Conservation (phyloP, 23 tunicate genomes). For the Aplidium turbinatum region DNA sequence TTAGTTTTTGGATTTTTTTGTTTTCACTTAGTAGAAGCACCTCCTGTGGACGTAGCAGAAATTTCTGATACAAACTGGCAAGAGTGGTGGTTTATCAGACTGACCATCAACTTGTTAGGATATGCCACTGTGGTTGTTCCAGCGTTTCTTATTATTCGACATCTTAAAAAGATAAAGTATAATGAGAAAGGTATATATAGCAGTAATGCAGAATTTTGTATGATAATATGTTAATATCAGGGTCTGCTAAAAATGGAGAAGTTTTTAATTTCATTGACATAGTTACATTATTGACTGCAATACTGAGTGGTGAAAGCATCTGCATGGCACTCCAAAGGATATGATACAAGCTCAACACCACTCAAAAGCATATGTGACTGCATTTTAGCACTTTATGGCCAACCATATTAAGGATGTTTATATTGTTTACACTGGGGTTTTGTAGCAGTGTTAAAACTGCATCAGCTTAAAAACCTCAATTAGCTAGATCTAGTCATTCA, state of each 20-base stretch:
- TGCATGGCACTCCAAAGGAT: no score
- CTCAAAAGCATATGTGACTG: no score
- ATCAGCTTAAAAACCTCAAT: no score
- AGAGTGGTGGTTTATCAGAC: conserved; percentile 52
- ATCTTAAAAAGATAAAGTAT: conserved; percentile 66
- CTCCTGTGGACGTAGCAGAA: background rate
- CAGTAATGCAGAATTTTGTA: background rate
- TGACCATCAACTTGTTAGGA: conserved; percentile 62
- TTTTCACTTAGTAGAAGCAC: background rate
- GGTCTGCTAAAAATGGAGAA: no score
- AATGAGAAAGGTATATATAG: conserved; percentile 71
- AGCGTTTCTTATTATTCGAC: conserved; percentile 50
- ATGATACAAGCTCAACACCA: no score
- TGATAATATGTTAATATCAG: no score
- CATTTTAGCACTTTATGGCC: no score
- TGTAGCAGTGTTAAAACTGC: no score
- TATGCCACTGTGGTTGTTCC: conserved; percentile 80
- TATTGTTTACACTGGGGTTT: no score
- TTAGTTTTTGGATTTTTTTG: background rate
- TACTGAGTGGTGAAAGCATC: no score
- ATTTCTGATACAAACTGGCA: background rate
- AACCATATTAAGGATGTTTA: no score
- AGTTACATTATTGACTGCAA: background rate
- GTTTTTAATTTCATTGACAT: background rate
- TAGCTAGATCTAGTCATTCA: no score